These are phyloP conservation scores for Sitobion miscanthi DNA, from an alignment of 1,140 invertebrate genomes.

Conservation along the genomic window DNA sequence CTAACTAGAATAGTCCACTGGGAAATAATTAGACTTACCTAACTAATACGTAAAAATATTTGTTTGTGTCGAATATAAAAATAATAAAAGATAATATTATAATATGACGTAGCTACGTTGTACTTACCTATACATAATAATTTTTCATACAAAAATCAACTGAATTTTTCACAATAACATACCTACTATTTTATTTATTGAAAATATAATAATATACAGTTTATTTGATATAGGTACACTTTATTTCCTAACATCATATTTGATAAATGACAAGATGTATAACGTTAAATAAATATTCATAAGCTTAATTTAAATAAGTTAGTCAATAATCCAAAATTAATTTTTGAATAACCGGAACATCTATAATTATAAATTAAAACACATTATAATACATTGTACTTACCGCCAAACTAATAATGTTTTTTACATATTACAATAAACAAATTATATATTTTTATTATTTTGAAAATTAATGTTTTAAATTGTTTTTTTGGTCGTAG, in stretches of 20 bases:
- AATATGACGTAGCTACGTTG: neutral
- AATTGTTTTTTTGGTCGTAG: neutral
- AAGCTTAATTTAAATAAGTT: neutral
- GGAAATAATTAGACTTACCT: neutral
- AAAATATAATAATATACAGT: neutral
- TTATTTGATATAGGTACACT: neutral
- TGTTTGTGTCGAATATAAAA: too few species aligned
- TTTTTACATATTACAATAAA: neutral
- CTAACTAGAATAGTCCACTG: neutral
- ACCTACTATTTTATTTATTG: neutral
- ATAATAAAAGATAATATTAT: too few species aligned
- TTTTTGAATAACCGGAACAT: neutral
- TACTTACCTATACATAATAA: neutral
- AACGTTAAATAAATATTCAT: neutral
- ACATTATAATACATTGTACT: neutral
- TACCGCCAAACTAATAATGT: neutral
- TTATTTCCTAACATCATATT: neutral
- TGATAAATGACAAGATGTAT: neutral
- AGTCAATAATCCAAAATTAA: neutral
- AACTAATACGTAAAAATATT: too few species aligned
- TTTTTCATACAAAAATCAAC: neutral
- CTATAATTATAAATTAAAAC: too few species aligned
- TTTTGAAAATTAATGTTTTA: neutral
- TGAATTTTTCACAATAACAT: neutral
- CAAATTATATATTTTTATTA: neutral